These are phyloP conservation scores for Plutomurus gul DNA, from an alignment of 1,140 invertebrate genomes.

Conservation along the genomic window DNA sequence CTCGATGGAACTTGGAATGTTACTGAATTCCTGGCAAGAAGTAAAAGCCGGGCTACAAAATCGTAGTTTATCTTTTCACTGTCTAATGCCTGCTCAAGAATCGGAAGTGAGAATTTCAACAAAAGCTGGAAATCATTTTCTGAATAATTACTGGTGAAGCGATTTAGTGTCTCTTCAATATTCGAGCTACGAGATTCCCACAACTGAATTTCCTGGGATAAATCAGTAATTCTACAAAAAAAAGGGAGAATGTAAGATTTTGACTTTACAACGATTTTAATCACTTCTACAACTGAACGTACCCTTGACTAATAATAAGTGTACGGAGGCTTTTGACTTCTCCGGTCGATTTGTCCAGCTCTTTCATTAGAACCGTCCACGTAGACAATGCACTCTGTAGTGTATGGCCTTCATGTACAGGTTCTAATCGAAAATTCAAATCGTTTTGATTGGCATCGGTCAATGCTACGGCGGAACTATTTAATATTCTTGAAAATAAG, in stretches of 20 bases:
- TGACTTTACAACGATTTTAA: no score
- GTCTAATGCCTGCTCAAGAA: background rate
- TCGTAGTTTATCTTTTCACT: slow-evolving; percentile 15
- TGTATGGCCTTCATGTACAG: background rate
- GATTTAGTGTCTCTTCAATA: slow-evolving; percentile 30
- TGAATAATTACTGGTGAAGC: slow-evolving; percentile 5
- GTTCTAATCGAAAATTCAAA: background rate
- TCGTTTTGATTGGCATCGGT: background rate
- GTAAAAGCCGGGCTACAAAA: slow-evolving; percentile 5
- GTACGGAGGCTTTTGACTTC: slow-evolving; percentile 8
- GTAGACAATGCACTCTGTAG: background rate
- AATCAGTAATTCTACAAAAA: slow-evolving; percentile 4
- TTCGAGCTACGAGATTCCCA: slow-evolving; percentile 11
- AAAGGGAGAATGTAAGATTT: background rate
- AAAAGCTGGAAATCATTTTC: slow-evolving; percentile 27
- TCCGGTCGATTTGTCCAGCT: background rate
- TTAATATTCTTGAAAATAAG: background rate
- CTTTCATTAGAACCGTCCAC: background rate
- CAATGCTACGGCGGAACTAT: background rate
- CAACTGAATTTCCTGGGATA: background rate
- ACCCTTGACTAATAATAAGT: slow-evolving; percentile 13
- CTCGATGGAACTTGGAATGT: slow-evolving; percentile 16
- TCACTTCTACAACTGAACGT: background rate
- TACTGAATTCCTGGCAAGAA: background rate
- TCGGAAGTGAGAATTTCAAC: background rate